Evolutionary conservation across 2,797 vertebrate species (phyloP), one percentile per base, ranked within the genome.

Genomic region (Lepilemur ruficaudatus): DNA sequence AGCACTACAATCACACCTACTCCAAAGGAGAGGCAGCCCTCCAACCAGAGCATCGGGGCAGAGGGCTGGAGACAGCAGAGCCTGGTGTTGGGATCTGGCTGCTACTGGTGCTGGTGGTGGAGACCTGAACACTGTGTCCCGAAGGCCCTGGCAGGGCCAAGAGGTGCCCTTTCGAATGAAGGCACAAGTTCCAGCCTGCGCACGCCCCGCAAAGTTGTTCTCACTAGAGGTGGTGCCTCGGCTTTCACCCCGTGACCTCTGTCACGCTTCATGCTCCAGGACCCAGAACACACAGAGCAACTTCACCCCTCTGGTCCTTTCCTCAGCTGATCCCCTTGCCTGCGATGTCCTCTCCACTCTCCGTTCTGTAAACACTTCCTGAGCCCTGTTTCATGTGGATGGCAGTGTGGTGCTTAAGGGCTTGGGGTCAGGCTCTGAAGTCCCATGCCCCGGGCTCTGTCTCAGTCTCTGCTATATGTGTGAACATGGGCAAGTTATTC

Each of bases 261-360:
- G 48, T 11, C 35, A 25, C 11, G 2, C 30, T 65, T 32, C 13
- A 28, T 75, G 38, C 75, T 48, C 75, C 50, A 3, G 76, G 32
- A 63, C 35, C 30, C 20, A 22, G 50, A 65, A 23, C 61, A 20
- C 32, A 2, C 61, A 41, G 25, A 11, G 35, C 43, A 2, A 17
- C 75, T 9, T 73, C n/a, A 61, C 41, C 11, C 20, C 50, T 35
- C 43, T 0, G 0, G 28, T 52, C 50, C 52, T 76, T 30, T 5
- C 43, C 50, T 43, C 9, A 4, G 38, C 72, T 7, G n/a, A 10
- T 57, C 65, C 70, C 35, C 76, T 25, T 43, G 22, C 46, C 76
- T 41, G 30, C 41, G 14, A 2, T 1, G 2, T 22, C 55, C 8
- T 57, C 1, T 17, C 57, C 38, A 15, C 0, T 4, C 63, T 67